Conservation (phyloP, 2,888 invertebrate species). For the Zonitis immaculata region DNA sequence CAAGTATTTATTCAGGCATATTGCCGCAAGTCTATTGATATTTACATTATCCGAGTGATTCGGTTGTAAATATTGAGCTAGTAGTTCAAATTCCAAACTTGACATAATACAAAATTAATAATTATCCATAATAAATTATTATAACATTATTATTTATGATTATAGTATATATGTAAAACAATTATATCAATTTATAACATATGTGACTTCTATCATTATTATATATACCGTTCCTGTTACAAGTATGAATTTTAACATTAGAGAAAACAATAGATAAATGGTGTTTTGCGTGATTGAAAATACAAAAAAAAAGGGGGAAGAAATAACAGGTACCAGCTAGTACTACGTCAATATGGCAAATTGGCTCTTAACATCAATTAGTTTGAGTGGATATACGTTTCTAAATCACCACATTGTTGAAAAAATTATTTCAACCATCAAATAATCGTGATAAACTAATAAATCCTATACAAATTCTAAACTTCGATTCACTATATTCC, state of each 20-base stretch:
- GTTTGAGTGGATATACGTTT: slow-evolving; percentile 9
- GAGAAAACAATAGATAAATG: slow-evolving; percentile 41
- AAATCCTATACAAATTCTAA: no score
- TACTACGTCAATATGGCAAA: slow-evolving; percentile 15
- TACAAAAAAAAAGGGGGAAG: slow-evolving; percentile 10
- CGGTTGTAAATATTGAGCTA: slow-evolving; percentile 24
- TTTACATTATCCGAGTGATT: slow-evolving; percentile 22
- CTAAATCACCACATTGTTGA: slow-evolving; percentile 9
- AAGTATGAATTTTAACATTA: slow-evolving; percentile 36
- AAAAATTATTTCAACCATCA: background rate
- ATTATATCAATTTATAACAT: background rate
- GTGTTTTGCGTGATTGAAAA: slow-evolving; percentile 40
- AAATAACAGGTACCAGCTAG: slow-evolving; percentile 12
- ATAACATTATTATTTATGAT: background rate
- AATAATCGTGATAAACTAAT: background rate
- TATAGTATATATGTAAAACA: background rate
- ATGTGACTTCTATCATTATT: background rate
- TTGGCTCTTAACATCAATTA: slow-evolving; percentile 20
- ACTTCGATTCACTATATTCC: no score
- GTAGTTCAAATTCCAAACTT: slow-evolving; percentile 21
- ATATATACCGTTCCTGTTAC: background rate
- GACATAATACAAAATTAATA: slow-evolving; percentile 3
- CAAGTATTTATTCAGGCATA: slow-evolving; percentile 17
- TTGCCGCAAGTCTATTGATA: slow-evolving; percentile 8
- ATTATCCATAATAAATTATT: background rate